phyloP scores from a whole-genome alignment of 2,113 vertebrate species.

The Festucalex cinctus region DNA sequence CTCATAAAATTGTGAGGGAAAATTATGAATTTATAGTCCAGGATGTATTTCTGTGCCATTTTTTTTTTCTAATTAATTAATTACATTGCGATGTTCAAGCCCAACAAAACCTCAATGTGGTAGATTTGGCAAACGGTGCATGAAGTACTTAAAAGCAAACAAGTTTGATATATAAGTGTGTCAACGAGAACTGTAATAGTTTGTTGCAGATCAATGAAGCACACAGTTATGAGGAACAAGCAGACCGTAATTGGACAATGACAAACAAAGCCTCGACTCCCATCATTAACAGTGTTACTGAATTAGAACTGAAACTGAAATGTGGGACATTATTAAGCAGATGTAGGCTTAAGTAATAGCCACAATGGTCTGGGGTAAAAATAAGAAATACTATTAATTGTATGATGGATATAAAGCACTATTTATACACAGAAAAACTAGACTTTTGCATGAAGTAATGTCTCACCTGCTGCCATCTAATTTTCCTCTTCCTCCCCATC shows the following conservation, averaged over 20 bases:
- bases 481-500: slow-evolving; percentile 38
- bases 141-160: slow-evolving; percentile 8
- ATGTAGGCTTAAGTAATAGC: neutral
- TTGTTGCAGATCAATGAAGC: slow-evolving; percentile 23
- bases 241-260: slow-evolving; percentile 19
- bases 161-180: slow-evolving; percentile 9
- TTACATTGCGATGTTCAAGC: neutral
- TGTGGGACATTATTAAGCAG: neutral
- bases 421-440: slow-evolving; percentile 3
- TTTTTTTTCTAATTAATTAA: neutral
- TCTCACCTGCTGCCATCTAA: slow-evolving; percentile 38
- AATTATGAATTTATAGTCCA: neutral
- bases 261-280: neutral
- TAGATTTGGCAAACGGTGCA: slow-evolving; percentile 13
- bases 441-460: slow-evolving; percentile 14
- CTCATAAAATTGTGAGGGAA: neutral
- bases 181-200: slow-evolving; percentile 23
- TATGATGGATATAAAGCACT: neutral
- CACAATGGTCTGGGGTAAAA: neutral
- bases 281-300: neutral
- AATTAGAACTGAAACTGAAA: slow-evolving; percentile 6
- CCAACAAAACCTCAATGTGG: slow-evolving; percentile 7
- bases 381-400: neutral
- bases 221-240: slow-evolving; percentile 28
- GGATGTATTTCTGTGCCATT: neutral